phyloP scores from a whole-genome alignment of 1,140 invertebrate genomes.

The Bombus sibiricus region DNA sequence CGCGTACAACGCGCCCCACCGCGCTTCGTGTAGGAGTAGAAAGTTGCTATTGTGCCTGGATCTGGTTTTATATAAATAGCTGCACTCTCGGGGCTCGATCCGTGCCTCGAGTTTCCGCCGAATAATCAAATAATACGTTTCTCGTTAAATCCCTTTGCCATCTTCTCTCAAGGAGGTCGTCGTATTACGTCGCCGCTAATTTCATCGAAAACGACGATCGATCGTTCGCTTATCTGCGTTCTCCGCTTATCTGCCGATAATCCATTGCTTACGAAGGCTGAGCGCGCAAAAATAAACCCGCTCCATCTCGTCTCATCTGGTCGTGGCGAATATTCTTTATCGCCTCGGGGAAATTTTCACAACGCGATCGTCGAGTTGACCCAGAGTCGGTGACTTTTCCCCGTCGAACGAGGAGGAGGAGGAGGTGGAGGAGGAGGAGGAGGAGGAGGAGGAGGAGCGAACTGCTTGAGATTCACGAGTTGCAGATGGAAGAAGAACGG shows the following conservation, averaged over 20 bases:
- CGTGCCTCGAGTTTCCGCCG: slow-evolving; percentile 52
- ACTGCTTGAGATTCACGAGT: slow-evolving; percentile 1
- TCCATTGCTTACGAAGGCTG: background rate
- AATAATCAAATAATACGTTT: slow-evolving; percentile 53
- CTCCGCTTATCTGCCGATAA: background rate
- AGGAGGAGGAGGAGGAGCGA: background rate
- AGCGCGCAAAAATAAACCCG: background rate
- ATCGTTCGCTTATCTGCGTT: background rate
- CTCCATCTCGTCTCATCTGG: background rate
- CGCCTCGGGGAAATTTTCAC: background rate
- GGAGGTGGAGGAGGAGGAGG: too few relatives aligned
- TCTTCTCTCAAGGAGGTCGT: too few relatives aligned
- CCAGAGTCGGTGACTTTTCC: background rate
- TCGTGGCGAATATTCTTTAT: background rate
- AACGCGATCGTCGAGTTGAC: background rate
- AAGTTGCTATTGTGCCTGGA: slow-evolving; percentile 76
- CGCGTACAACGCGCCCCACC: slow-evolving; percentile 55
- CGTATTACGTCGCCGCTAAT: background rate
- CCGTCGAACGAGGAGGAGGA: background rate
- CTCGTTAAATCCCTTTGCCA: background rate
- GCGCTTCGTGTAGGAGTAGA: slow-evolving; percentile 75
- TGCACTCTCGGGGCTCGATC: slow-evolving; percentile 52
- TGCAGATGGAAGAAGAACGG: background rate
- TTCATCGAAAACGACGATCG: background rate
- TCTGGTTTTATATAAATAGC: slow-evolving; percentile 78